Percentiles rank a stretch among this genome's conserved stretches.
Conservation (phyloP, 2,113 vertebrate species). For the Theropithecus gelada region DNA sequence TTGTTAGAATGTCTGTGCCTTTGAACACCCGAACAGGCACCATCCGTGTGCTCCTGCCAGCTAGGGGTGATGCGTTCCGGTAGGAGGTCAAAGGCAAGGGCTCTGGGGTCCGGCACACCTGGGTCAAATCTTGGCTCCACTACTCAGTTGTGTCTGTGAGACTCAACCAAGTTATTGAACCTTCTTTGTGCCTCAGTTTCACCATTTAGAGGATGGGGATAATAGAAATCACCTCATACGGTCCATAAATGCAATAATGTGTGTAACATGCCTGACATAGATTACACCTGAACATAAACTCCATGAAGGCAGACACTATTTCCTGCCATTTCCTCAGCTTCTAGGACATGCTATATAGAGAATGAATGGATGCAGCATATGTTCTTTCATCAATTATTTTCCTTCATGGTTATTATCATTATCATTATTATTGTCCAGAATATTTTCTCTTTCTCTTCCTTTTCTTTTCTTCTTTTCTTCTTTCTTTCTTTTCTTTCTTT, state of each 20-base stretch:
- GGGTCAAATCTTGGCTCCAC: not conserved
- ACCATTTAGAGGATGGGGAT: not conserved
- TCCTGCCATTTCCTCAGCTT: not conserved
- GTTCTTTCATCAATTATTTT: not conserved
- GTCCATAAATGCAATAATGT: not conserved
- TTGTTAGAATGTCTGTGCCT: not conserved
- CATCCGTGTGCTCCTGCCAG: not conserved
- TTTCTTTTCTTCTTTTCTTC: no score
- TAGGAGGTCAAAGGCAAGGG: not conserved
- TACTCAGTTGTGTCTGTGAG: not conserved
- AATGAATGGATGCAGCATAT: not conserved
- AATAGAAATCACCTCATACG: not conserved
- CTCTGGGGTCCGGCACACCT: not conserved
- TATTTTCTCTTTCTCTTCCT: no score
- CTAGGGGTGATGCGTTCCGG: rapidly evolving
- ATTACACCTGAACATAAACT: not conserved
- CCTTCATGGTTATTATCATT: not conserved
- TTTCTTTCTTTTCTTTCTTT: no score
- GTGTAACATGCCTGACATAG: not conserved
- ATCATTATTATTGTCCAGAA: no score
- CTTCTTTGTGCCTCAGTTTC: not conserved
- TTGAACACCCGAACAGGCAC: not conserved
- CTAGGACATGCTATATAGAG: not conserved
- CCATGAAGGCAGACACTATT: not conserved
- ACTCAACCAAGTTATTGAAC: not conserved